A percentile compares a stretch with the other conserved stretches of the same genome.
These are phyloP conservation scores for Chymomyza amoena DNA, from an alignment of 2,888 invertebrate species.

Conservation along the genomic window DNA sequence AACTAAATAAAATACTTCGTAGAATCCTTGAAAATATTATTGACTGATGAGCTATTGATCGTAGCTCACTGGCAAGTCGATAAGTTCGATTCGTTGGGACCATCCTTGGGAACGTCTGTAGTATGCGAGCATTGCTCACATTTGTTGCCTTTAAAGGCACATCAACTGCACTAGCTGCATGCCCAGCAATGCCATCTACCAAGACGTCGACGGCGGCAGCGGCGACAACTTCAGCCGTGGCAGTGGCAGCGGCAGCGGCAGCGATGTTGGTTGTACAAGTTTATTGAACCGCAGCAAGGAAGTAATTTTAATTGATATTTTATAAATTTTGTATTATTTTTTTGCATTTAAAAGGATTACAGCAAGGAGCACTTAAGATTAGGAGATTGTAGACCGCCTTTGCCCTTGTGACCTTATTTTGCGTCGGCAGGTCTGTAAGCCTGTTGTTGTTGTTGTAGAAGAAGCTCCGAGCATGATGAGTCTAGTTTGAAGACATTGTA, in stretches of 20 bases:
- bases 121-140: background rate
- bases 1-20: no score
- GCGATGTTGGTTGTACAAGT: conserved; percentile 13
- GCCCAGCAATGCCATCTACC: background rate
- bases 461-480: no score
- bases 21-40: background rate
- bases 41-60: background rate
- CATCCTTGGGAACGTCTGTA: background rate
- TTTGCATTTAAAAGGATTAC: background rate
- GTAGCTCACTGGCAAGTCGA: conserved; percentile 4
- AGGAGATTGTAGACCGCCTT: no score
- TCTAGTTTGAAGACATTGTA: no score
- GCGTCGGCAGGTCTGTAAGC: no score
- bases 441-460: no score
- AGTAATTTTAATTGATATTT: background rate
- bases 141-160: conserved; percentile 5
- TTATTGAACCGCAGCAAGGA: conserved; percentile 27
- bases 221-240: background rate
- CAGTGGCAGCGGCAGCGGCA: conserved; percentile 7
- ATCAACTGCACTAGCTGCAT: background rate
- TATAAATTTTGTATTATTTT: background rate
- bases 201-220: background rate
- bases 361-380: no score
- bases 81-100: background rate
- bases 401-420: no score